Percentiles rank a stretch among this genome's conserved stretches.
phyloP scores from a whole-genome alignment of 2,113 vertebrate species.

The Mastomys natalensis region DNA sequence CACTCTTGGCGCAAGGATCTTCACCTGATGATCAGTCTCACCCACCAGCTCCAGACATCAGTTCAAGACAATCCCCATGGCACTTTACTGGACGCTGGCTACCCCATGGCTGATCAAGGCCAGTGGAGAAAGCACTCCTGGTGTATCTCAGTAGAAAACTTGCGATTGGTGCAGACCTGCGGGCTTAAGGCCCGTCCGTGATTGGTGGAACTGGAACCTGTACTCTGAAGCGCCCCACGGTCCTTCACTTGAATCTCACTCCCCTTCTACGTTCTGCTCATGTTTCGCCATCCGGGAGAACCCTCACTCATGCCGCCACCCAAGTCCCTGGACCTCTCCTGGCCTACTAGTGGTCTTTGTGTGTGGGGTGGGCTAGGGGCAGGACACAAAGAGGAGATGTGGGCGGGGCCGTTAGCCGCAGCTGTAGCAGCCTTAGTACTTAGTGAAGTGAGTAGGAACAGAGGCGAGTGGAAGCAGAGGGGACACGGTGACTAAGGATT shows the following conservation, averaged over 20 bases:
- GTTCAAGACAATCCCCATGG: neutral
- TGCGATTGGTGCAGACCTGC: neutral
- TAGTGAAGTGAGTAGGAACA: neutral
- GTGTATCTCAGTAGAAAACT: neutral
- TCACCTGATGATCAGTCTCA: neutral
- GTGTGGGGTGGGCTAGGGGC: neutral
- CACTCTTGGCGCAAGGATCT: neutral
- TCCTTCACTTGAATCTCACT: fast-evolving
- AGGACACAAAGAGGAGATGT: neutral
- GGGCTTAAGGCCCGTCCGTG: neutral
- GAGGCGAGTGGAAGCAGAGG: neutral
- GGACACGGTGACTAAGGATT: neutral
- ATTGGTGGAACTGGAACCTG: neutral
- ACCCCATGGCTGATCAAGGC: too few species aligned
- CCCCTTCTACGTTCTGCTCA: neutral
- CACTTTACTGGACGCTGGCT: neutral
- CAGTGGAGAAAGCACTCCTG: too few species aligned
- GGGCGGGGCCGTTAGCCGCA: too few species aligned
- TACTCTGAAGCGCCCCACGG: neutral
- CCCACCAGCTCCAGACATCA: too few species aligned
- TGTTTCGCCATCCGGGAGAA: neutral
- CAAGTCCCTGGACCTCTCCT: neutral
- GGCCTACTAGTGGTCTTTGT: neutral
- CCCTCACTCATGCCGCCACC: neutral
- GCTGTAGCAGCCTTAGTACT: too few species aligned